phyloP scores from a whole-genome alignment of 2,888 invertebrate genomes.

The Drosophila hamatofila region DNA sequence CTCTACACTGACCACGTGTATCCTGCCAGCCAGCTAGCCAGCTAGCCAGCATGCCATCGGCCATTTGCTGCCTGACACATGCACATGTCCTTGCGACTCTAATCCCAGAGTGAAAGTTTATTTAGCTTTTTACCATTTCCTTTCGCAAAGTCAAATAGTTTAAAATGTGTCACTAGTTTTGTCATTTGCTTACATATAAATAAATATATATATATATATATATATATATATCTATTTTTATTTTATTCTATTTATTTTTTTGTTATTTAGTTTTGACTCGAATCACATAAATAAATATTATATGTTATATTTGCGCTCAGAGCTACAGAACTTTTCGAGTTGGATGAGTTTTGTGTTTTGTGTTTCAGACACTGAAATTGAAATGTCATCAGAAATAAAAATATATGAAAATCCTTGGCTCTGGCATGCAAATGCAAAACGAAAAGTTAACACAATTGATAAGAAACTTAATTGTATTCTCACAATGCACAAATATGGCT shows the following conservation, averaged over 20 bases:
- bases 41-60: slow-evolving; percentile 32
- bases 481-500: neutral
- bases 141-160: slow-evolving; percentile 46
- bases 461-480: slow-evolving; percentile 6
- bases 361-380: slow-evolving; percentile 38
- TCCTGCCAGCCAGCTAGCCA: neutral
- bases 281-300: slow-evolving; percentile 42
- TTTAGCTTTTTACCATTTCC: slow-evolving; percentile 45
- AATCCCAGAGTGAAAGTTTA: slow-evolving; percentile 49
- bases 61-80: slow-evolving; percentile 47
- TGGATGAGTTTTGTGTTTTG: slow-evolving; percentile 18
- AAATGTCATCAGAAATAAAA: slow-evolving; percentile 36
- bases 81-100: slow-evolving; percentile 50
- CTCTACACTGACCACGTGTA: slow-evolving; percentile 24
- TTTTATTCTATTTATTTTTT: neutral
- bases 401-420: neutral
- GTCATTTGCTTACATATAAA: slow-evolving; percentile 34
- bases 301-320: neutral
- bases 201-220: slow-evolving; percentile 2
- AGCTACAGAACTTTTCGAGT: neutral
- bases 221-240: neutral
- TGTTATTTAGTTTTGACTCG: slow-evolving; percentile 11
- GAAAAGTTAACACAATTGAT: slow-evolving; percentile 10
- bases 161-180: slow-evolving; percentile 50
- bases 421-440: neutral